Conservation (phyloP, 2,888 invertebrate species). For the Flexamia atlantica region DNA sequence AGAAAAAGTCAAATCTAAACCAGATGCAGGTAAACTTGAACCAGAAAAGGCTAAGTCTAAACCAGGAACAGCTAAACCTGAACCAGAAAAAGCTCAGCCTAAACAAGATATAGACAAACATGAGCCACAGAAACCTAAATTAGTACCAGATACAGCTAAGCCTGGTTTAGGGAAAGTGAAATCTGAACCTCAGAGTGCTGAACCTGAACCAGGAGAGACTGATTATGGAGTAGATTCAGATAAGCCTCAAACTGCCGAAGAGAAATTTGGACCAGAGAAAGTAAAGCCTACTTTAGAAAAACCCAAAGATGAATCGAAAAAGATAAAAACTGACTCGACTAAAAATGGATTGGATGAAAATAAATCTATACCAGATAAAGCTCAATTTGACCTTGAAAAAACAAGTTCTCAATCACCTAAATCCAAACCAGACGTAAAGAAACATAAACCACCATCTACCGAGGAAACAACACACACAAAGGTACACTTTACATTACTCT, state of each 20-base stretch:
- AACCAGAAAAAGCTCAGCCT: background rate
- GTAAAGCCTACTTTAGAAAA: too few relatives aligned
- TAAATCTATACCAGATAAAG: background rate
- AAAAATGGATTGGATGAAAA: background rate
- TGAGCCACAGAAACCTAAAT: background rate
- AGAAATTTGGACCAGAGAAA: too few relatives aligned
- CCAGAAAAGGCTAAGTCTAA: slow-evolving; percentile 75
- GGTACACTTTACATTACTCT: slow-evolving; percentile 37
- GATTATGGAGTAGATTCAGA: too few relatives aligned
- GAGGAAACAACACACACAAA: slow-evolving; percentile 23
- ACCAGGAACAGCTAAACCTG: slow-evolving; percentile 77
- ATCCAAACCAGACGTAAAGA: background rate
- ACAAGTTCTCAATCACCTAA: background rate
- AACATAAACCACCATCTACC: background rate
- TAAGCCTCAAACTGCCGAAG: too few relatives aligned
- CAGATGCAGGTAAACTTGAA: slow-evolving; percentile 42
- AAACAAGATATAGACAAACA: background rate
- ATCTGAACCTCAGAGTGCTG: background rate
- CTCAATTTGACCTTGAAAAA: background rate
- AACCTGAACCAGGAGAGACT: background rate
- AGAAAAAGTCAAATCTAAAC: slow-evolving; percentile 1
- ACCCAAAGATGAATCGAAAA: too few relatives aligned
- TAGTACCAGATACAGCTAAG: background rate
- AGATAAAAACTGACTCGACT: background rate
- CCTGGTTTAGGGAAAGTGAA: background rate